A percentile compares a stretch with the other conserved stretches of the same genome.
Conservation (phyloP, 2,888 invertebrate species). For the Lathronympha strigana region DNA sequence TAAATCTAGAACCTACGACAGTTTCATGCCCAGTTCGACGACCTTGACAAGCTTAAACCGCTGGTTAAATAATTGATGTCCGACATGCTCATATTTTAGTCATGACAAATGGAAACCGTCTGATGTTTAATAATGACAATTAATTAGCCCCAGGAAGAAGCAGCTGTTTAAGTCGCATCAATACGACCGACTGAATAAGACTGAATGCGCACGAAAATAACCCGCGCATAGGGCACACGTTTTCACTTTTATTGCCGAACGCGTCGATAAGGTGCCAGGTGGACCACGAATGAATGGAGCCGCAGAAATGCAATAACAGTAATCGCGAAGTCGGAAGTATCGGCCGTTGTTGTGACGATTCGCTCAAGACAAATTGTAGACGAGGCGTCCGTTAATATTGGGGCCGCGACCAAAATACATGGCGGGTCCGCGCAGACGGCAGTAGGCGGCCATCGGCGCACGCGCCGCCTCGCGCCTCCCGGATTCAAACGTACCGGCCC, state of each 20-base stretch:
- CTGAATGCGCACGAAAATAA: constrained; percentile 34
- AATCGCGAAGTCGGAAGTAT: constrained; percentile 71
- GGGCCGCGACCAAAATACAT: constrained; percentile 83
- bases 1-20: neutral
- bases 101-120: constrained; percentile 18
- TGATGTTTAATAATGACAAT: constrained; percentile 11
- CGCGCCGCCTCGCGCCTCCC: constrained; percentile 71
- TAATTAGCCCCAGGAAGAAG: constrained; percentile 16
- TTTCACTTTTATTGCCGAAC: constrained; percentile 29
- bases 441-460: constrained; percentile 80
- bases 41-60: constrained; percentile 15
- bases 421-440: constrained; percentile 72
- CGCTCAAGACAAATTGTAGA: constrained; percentile 79
- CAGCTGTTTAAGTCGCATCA: constrained; percentile 28
- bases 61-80: neutral
- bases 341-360: constrained; percentile 76
- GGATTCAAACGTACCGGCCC: constrained; percentile 72
- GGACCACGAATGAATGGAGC: constrained; percentile 50
- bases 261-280: constrained; percentile 22
- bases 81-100: constrained; percentile 18
- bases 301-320: constrained; percentile 52
- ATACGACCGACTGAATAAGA: constrained; percentile 32
- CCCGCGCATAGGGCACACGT: constrained; percentile 16
- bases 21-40: constrained; percentile 2
- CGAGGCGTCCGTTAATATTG: constrained; percentile 76